Percentiles rank a stretch among this genome's conserved stretches.
phyloP scores from a whole-genome alignment of 2,113 vertebrate genomes.

The Pavo muticus region DNA sequence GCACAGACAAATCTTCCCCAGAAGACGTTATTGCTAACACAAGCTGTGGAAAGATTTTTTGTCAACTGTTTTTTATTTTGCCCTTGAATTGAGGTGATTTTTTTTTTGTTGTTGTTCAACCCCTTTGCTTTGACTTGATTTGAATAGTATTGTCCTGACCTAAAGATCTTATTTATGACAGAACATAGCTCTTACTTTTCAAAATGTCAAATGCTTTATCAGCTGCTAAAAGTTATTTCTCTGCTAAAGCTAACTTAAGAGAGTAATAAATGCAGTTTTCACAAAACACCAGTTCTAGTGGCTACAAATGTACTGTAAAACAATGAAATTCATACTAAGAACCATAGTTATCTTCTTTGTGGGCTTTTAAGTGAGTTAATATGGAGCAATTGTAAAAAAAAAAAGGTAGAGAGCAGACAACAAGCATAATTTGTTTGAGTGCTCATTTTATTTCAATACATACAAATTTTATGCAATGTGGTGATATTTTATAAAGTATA shows the following conservation, averaged over 20 bases:
- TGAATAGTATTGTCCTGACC: slow-evolving; percentile 48
- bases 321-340: slow-evolving; percentile 32
- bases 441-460: background rate
- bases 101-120: slow-evolving; percentile 3
- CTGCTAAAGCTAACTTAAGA: slow-evolving; percentile 47
- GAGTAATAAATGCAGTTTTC: slow-evolving; percentile 70
- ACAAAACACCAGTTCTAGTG: slow-evolving; percentile 54
- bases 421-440: background rate
- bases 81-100: slow-evolving; percentile 70
- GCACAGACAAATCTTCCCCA: slow-evolving; percentile 71
- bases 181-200: slow-evolving; percentile 52
- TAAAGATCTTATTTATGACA: slow-evolving; percentile 69
- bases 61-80: slow-evolving; percentile 68
- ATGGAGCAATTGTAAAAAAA: background rate
- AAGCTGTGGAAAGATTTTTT: slow-evolving; percentile 46
- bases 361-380: background rate
- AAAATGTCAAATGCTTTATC: slow-evolving; percentile 65
- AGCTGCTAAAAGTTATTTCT: slow-evolving; percentile 57
- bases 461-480: background rate
- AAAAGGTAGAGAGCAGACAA: background rate
- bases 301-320: slow-evolving; percentile 15
- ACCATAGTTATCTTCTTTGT: background rate
- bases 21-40: slow-evolving; percentile 34
- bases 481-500: background rate
- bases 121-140: slow-evolving; percentile 66